Conservation (phyloP, 2,888 invertebrate genomes). For the Drosophila cognata region DNA sequence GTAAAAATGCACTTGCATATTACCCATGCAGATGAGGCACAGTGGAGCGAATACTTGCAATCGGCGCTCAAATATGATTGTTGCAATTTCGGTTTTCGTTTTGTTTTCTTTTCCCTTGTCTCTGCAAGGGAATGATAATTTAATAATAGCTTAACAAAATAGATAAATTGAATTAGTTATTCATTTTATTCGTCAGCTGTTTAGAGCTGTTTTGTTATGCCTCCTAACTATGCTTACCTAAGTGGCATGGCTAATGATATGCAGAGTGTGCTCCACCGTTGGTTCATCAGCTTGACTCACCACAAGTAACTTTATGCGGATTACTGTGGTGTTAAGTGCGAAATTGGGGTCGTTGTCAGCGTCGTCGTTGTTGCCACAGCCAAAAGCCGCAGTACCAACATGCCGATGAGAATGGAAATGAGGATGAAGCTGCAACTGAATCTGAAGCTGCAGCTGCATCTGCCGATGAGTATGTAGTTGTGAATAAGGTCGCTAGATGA, state of each 20-base stretch:
- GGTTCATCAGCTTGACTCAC: conserved; percentile 4
- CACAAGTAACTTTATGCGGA: conserved; percentile 54
- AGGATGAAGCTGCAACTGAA: neutral
- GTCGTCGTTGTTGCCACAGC: conserved; percentile 29
- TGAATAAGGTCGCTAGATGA: conserved; percentile 2
- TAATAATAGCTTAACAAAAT: neutral
- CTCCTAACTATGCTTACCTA: neutral
- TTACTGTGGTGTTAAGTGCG: conserved; percentile 61
- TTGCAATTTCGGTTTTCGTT: neutral
- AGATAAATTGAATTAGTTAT: neutral
- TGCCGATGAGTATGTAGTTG: conserved; percentile 1
- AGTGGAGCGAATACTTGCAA: conserved; percentile 2
- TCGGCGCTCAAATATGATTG: neutral
- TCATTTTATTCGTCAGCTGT: neutral
- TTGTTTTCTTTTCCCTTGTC: neutral
- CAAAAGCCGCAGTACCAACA: conserved; percentile 14
- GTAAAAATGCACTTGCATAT: conserved; percentile 23
- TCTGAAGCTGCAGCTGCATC: neutral
- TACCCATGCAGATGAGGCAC: conserved; percentile 11
- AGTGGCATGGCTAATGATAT: neutral
- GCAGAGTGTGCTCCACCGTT: conserved; percentile 9
- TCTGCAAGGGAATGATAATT: neutral
- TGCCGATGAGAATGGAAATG: conserved; percentile 8
- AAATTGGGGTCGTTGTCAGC: conserved; percentile 68
- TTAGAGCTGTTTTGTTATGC: neutral